These are phyloP conservation scores for Venustoraphidia nigricollis DNA, from an alignment of 2,888 invertebrate genomes.

Conservation along the genomic window DNA sequence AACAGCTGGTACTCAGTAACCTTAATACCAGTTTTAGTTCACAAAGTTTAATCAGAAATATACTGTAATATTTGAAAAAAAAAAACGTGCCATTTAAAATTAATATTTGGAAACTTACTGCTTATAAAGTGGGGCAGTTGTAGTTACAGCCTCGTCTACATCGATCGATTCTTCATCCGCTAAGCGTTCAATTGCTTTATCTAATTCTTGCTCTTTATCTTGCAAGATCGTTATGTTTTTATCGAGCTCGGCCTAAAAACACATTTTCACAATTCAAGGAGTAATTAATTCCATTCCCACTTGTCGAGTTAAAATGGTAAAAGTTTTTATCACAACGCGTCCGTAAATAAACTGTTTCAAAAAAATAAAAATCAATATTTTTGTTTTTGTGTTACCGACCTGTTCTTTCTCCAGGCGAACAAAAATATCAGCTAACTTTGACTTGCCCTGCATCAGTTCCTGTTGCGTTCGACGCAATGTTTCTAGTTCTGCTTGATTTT, in stretches of 20 bases:
- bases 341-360: not conserved
- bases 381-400: conserved; percentile 18
- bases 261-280: conserved; percentile 4
- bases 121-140: conserved; percentile 89
- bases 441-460: conserved; percentile 72
- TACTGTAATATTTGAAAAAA: too few relatives aligned
- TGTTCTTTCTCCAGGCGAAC: conserved; percentile 59
- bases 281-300: not conserved
- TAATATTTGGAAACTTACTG: conserved; percentile 44
- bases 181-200: conserved; percentile 60
- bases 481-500: conserved; percentile 82
- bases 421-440: conserved; percentile 65
- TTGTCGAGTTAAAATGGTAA: too few relatives aligned
- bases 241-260: conserved; percentile 54
- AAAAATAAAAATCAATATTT: not conserved
- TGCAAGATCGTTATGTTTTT: conserved; percentile 68
- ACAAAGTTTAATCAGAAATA: too few relatives aligned
- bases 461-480: conserved; percentile 75
- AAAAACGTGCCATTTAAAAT: not conserved
- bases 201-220: conserved; percentile 77
- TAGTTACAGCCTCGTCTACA: conserved; percentile 93
- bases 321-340: not conserved
- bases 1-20: too few relatives aligned
- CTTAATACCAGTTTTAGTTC: too few relatives aligned
- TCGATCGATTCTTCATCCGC: conserved; percentile 69